Base-by-base conservation (phyloP, 2,113 vertebrate genomes). In the Laticauda colubrina region DNA sequence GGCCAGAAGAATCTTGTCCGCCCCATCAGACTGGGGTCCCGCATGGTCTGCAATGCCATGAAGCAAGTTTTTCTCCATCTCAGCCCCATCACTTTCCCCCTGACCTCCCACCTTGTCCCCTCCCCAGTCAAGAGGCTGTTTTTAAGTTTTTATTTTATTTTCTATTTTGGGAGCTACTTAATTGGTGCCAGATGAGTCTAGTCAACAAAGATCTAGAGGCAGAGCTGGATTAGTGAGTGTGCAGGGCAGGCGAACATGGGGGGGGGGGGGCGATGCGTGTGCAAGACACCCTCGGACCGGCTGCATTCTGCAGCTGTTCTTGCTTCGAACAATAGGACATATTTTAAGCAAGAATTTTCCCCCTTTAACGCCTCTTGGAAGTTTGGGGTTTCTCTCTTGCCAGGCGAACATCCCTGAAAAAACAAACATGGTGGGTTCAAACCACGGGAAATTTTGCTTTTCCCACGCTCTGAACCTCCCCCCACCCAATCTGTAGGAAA, bases 401-500 rank as follows among this genome's bases (percentile, higher is more conserved):
- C 18, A 34, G 10, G 8, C 59, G 87, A 69, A 88, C 39, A 57
- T 34, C 43, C 92, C 8, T 55, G 26, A 7, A 57, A 29, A 57
- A 85, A 92, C 61, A 88, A 23, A 64, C 45, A 2, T 5, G 11
- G 4, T 53, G 14, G 0, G 10, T 56, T 69, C 92, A 91, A 0
- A 59, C 26, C 12, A 1, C 15, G 34, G 21, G 51, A 88, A 88
- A 55, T 20, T 55, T 10, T 88, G 3, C 64, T 48, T 61, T 93
- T 93, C 53, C 5, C 59, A 93, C 48, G 91, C 69, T 54, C 93
- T 88, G 4, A 95, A 95, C 90, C 94, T 15, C 85, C 94, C 51
- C 64, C 87, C 94, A 29, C 24, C 90, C 90, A 3, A 59, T 95
- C 91, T 92, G 95, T 94, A 93, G 95, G 94, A 93, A 95, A 94